Percentiles rank a stretch among this genome's conserved stretches.
Conservation (phyloP, 2,797 vertebrate genomes). For the Sandelia bainsii region DNA sequence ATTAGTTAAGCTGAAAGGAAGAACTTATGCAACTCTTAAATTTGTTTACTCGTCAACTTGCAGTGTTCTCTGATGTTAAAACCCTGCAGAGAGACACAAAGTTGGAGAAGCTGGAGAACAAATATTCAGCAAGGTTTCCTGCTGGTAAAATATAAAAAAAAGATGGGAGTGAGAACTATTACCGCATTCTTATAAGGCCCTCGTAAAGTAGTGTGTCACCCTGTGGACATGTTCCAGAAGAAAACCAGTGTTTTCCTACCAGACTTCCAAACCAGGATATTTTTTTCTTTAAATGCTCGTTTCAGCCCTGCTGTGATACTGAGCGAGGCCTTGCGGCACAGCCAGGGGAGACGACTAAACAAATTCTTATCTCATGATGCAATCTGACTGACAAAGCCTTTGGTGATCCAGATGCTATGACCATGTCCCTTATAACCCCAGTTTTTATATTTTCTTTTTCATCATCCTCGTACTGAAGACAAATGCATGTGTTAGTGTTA, state of each 20-base stretch:
- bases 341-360: constrained; percentile 62
- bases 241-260: constrained; percentile 82
- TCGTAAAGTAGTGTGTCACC: constrained; percentile 82
- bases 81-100: constrained; percentile 32
- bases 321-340: constrained; percentile 48
- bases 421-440: constrained; percentile 9
- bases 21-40: constrained; percentile 38
- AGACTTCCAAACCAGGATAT: constrained; percentile 76
- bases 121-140: constrained; percentile 49
- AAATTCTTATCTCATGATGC: constrained; percentile 72
- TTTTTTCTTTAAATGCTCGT: constrained; percentile 70
- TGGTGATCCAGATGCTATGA: constrained; percentile 34
- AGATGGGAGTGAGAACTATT: constrained; percentile 75
- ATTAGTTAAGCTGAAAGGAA: constrained; percentile 4
- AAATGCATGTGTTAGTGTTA: neutral
- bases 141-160: constrained; percentile 50
- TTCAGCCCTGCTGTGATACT: constrained; percentile 60
- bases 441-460: constrained; percentile 4
- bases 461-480: neutral
- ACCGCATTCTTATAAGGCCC: constrained; percentile 77
- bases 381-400: constrained; percentile 61
- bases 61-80: constrained; percentile 49
- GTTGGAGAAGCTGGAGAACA: constrained; percentile 51
- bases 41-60: constrained; percentile 54
- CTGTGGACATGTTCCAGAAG: constrained; percentile 78